phyloP scores from a whole-genome alignment of 1,140 invertebrate genomes.

The Drosophila sturtevanti region DNA sequence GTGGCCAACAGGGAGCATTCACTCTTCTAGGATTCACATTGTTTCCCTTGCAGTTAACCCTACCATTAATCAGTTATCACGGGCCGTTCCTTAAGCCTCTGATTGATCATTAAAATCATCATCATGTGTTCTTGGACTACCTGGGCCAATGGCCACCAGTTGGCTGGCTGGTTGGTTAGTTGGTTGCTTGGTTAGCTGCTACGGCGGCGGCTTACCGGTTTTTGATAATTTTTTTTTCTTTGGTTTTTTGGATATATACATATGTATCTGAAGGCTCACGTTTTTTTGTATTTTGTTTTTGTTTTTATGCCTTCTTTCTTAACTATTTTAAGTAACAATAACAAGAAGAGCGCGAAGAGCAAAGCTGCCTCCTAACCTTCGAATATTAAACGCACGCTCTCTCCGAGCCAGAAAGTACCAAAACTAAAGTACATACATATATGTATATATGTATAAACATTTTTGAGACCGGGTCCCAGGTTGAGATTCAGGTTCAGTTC shows the following conservation, averaged over 20 bases:
- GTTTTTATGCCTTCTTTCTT: conserved; percentile 47
- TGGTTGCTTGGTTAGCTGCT: conserved; percentile 13
- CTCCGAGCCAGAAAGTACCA: conserved; percentile 64
- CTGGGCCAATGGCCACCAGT: conserved; percentile 29
- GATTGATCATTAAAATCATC: conserved; percentile 9
- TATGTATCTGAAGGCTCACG: conserved; percentile 43
- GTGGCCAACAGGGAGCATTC: not conserved
- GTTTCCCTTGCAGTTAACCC: not conserved
- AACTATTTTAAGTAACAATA: conserved; percentile 80
- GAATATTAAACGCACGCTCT: conserved; percentile 34
- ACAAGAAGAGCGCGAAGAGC: conserved; percentile 33
- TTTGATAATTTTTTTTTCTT: conserved; percentile 45
- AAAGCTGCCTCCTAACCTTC: conserved; percentile 34
- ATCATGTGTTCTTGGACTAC: conserved; percentile 15
- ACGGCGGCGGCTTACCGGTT: conserved; percentile 67
- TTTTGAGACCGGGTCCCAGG: conserved; percentile 47
- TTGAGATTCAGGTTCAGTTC: conserved; percentile 60
- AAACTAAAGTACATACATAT: conserved; percentile 67
- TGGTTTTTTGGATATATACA: conserved; percentile 58
- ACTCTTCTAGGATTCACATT: not conserved
- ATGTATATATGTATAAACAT: conserved; percentile 32
- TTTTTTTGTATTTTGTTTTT: conserved; percentile 54
- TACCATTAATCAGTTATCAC: conserved; percentile 10
- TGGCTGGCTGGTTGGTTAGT: conserved; percentile 37
- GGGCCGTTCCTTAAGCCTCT: conserved; percentile 1